Percentiles rank a stretch among this genome's conserved stretches.
These are phyloP conservation scores for Scatophagus argus DNA, from an alignment of 2,113 vertebrate species.

Conservation along the genomic window DNA sequence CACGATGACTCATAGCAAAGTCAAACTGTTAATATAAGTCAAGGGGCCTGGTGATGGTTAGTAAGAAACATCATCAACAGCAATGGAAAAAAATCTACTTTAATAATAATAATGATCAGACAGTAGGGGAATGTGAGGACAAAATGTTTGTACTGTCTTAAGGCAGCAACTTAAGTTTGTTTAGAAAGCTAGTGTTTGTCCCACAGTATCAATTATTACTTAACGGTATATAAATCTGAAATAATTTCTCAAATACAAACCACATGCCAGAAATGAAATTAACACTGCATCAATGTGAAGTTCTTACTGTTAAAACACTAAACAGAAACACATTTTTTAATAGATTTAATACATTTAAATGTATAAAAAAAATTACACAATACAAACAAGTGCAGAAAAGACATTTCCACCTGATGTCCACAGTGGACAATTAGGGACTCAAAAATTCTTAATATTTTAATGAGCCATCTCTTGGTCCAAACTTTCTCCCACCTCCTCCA, in stretches of 20 bases:
- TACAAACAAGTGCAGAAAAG: constrained; percentile 36
- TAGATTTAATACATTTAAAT: constrained; percentile 54
- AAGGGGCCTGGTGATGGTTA: background rate
- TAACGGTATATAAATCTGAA: background rate
- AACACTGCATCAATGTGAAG: background rate
- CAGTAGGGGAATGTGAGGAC: background rate
- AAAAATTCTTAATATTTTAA: background rate
- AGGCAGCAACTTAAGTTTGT: background rate
- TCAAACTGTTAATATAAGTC: background rate
- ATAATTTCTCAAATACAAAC: background rate
- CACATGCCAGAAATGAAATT: too few species aligned
- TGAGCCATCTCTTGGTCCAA: background rate
- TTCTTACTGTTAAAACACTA: constrained; percentile 8
- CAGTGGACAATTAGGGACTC: background rate
- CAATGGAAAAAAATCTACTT: constrained; percentile 16
- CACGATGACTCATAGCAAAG: background rate
- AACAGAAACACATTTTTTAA: constrained; percentile 9
- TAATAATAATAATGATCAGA: background rate
- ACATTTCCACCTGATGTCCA: constrained; percentile 19
- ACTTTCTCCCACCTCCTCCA: constrained; percentile 1
- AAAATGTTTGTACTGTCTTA: background rate
- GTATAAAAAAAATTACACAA: constrained; percentile 33
- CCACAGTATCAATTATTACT: background rate
- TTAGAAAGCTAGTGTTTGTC: background rate
- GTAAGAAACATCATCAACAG: background rate